Percentiles rank a stretch among this genome's conserved stretches.
Conservation (phyloP, 92 coral and sea anemone genomes). For the Chrysogorgia sp. region DNA sequence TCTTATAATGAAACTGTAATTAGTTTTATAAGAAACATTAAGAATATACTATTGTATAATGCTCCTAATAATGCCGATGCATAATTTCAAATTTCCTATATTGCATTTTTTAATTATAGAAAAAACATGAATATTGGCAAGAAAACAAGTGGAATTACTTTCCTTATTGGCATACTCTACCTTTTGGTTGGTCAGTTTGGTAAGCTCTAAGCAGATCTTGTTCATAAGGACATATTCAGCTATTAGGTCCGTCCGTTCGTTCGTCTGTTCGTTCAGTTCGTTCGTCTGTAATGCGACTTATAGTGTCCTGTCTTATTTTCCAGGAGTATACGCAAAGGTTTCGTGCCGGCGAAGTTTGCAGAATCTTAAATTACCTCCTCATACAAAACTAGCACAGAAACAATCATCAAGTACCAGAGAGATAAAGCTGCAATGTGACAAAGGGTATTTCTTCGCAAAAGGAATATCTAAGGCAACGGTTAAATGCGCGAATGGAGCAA, state of each 20-base stretch:
- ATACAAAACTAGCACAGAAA: constrained; percentile 32
- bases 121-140: background rate
- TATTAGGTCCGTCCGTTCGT: background rate
- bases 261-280: background rate
- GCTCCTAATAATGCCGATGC: background rate
- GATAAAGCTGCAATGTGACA: constrained; percentile 56
- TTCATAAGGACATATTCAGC: background rate
- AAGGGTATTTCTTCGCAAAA: constrained; percentile 51
- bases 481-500: constrained; percentile 56
- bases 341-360: constrained; percentile 11
- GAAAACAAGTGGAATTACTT: background rate
- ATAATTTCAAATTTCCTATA: background rate
- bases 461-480: constrained; percentile 30
- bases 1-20: too few species aligned
- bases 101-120: background rate
- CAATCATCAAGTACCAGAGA: constrained; percentile 3
- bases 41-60: background rate
- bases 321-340: constrained; percentile 2
- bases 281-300: background rate
- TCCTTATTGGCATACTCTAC: background rate
- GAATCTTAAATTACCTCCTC: constrained; percentile 46
- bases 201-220: background rate
- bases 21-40: too few species aligned
- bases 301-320: background rate
- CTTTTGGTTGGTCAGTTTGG: background rate